Evolutionary conservation across 2,113 vertebrate genomes (phyloP), one percentile per base, ranked within the genome.

Genomic region (Pelecanus crispus): DNA sequence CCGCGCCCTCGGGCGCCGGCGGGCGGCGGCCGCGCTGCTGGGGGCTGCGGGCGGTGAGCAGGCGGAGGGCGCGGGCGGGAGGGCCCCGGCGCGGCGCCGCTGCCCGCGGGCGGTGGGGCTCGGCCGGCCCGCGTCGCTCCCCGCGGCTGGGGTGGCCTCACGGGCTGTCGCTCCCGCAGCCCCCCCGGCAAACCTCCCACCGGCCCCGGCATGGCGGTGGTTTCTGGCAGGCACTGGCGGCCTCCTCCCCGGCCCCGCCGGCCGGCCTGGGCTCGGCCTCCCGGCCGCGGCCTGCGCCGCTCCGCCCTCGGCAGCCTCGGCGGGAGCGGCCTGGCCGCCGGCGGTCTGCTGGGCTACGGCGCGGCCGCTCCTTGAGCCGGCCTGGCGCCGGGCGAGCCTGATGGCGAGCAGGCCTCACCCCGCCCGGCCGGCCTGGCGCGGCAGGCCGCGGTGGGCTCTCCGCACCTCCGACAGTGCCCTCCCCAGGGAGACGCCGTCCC

Each of bases 391-490:
- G 26, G 45, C 34, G 38, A 12, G 71, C 70, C 12, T 17, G 9
- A 40, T 40, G 40, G 9, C 9, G 40, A 20, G 67, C n/a, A n/a
- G n/a, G n/a, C n/a, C n/a, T n/a, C n/a, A n/a, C n/a, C n/a, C n/a
- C n/a, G n/a, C 79, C 40, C 5, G 5, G 4, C 34, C 8, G 34
- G n/a, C n/a, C 17, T 14, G 1, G 19, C 6, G 67, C 20, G 8
- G 6, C 25, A 3, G 61, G 28, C 11, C 36, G 44, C 1, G 61
- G 15, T 1, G 88, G 47, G n/a, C 47, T 31, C 38, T 24, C 28
- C 52, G 0, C 61, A 2, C 36, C 1, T 14, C n/a, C 10, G 1
- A 2, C 5, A 1, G 20, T 8, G 31, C 62, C 34, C 19, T 29
- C 29, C 17, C 15, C 0, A 17, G 15, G 77, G 40, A 47, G n/a